Conservation (phyloP, 1,140 invertebrate genomes). For the Pararge aegeria region DNA sequence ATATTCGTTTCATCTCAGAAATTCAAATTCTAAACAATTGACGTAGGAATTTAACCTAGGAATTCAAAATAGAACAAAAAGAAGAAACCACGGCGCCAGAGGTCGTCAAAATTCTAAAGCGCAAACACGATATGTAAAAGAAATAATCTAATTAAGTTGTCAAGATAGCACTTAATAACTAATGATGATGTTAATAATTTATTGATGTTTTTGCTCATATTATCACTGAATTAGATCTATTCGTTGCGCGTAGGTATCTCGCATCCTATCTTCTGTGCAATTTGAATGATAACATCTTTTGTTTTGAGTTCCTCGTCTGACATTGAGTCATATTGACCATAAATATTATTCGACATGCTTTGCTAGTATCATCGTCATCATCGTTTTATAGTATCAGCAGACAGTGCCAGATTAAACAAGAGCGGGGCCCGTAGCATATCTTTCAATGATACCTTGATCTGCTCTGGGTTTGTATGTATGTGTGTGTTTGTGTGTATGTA, state of each 20-base stretch:
- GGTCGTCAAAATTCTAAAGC: neutral
- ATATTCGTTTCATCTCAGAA: too few species aligned
- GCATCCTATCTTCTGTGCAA: conserved; percentile 9
- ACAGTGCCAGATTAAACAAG: too few species aligned
- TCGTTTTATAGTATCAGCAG: too few species aligned
- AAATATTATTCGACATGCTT: conserved; percentile 10
- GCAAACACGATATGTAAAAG: neutral
- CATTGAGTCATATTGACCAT: conserved; percentile 14
- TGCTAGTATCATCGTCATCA: neutral
- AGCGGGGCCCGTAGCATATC: too few species aligned
- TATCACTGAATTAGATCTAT: conserved; percentile 27
- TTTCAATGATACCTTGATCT: too few species aligned
- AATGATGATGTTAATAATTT: conserved; percentile 1
- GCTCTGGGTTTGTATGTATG: too few species aligned
- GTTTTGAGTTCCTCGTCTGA: conserved; percentile 1
- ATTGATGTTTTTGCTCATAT: conserved; percentile 4
- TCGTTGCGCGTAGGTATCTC: conserved; percentile 9
- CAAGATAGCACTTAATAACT: neutral
- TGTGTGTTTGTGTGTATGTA: too few species aligned
- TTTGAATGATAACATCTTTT: conserved; percentile 11
- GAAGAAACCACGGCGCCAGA: too few species aligned
- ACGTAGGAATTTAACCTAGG: too few species aligned
- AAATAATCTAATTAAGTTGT: conserved; percentile 9
- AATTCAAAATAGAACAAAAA: too few species aligned
- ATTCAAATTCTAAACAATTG: too few species aligned